Evolutionary conservation across 1,140 invertebrate species (phyloP), one percentile per base, ranked within the genome.

Genomic region (Drosophila jambulina): DNA sequence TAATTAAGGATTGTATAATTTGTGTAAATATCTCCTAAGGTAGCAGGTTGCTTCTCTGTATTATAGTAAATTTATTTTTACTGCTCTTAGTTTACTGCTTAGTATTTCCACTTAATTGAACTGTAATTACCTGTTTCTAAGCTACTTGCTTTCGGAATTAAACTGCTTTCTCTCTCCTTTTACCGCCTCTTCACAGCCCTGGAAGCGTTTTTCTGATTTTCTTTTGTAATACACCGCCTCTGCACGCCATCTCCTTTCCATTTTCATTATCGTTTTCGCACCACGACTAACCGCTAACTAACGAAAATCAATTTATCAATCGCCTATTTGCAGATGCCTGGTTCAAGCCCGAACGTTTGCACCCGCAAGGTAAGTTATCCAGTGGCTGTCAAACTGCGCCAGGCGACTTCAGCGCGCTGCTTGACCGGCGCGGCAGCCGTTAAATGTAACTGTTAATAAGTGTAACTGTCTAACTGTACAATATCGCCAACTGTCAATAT

Each of bases 271-370:
- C 54, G 5, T 75, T 29, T 64, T 59, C 75, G 71, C 75, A 80
- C 77, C 76, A 48, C 69, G 70, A 79, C 71, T 81, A 80, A 88
- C 82, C 54, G 85, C 84, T 75, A 78, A 86, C 80, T 90, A 91
- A 91, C 86, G 82, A 90, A 91, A 92, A 91, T 91, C 86, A 91
- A 91, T 91, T 91, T 91, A 88, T 84, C 82, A 91, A 91, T 77
- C 83, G 80, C 72, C 95, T 95, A 94, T 94, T 96, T 96, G 88
- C 96, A 97, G 97, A 97, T 95, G 96, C 96, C 94, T 97, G 97
- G 97, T 97, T 97, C 95, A 96, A 97, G 93, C 96, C 96, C 86
- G 96, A 96, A 93, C 95, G 96, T 94, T 95, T 98, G 93, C 96
- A 97, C 94, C 97, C 97, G 81, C 95, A 95, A 96, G 96, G 97